A percentile compares a stretch with the other conserved stretches of the same genome.
These are phyloP conservation scores for Mesaphorura yosii DNA, from an alignment of 1,140 invertebrate species.

Conservation along the genomic window DNA sequence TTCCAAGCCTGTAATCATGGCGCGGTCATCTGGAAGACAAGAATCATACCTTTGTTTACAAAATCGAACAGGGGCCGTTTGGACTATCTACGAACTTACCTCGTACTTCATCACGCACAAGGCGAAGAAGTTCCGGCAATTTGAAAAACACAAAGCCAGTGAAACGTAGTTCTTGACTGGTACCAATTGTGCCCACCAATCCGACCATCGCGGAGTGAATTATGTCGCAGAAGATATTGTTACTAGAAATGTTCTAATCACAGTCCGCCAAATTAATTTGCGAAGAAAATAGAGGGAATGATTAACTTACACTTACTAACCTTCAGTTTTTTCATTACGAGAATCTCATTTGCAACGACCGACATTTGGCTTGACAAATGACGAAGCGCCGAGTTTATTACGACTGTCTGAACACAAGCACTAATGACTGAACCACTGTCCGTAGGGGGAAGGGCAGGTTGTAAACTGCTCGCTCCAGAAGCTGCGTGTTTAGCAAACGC, in stretches of 20 bases:
- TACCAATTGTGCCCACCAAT: conserved; percentile 64
- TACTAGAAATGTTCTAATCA: conserved; percentile 33
- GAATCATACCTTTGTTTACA: background rate
- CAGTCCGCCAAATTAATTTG: conserved; percentile 13
- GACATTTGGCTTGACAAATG: conserved; percentile 46
- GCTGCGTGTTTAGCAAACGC: too few species aligned
- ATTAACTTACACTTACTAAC: conserved; percentile 34
- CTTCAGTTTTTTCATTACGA: conserved; percentile 71
- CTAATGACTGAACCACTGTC: too few species aligned
- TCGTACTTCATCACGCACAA: conserved; percentile 12
- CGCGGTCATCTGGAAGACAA: conserved; percentile 6
- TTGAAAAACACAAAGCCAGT: conserved; percentile 86
- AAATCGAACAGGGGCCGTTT: background rate
- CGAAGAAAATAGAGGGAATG: background rate
- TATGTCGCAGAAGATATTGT: conserved; percentile 69
- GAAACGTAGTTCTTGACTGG: conserved; percentile 73
- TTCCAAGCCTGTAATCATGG: conserved; percentile 46
- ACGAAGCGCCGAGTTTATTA: conserved; percentile 27
- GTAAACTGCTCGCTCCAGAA: too few species aligned
- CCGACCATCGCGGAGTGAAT: conserved; percentile 77
- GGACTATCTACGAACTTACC: conserved; percentile 8
- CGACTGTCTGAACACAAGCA: conserved; percentile 24
- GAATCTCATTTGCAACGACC: conserved; percentile 62
- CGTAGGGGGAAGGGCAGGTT: too few species aligned
- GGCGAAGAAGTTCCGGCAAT: conserved; percentile 45